phyloP scores from a whole-genome alignment of 2,888 invertebrate genomes.

The Sarcophaga rosellei region DNA sequence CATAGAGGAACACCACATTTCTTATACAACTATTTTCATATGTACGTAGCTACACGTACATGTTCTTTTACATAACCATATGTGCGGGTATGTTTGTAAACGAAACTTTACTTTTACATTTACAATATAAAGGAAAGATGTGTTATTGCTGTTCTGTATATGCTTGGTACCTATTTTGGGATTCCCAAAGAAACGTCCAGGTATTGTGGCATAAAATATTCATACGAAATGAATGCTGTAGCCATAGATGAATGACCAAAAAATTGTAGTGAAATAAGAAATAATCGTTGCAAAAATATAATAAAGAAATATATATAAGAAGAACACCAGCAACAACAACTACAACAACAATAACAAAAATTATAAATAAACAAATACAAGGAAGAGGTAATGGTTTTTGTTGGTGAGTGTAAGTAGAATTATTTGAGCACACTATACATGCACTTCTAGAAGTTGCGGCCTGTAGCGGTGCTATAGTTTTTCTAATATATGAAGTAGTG shows the following conservation, averaged over 20 bases:
- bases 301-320: slow-evolving; percentile 14
- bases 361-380: slow-evolving; percentile 21
- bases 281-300: slow-evolving; percentile 35
- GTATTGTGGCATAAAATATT: slow-evolving; percentile 62
- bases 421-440: too few relatives aligned
- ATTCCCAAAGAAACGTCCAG: slow-evolving; percentile 37
- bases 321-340: slow-evolving; percentile 2
- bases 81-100: too few relatives aligned
- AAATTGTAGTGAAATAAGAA: slow-evolving; percentile 28
- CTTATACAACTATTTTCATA: neutral
- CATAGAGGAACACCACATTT: neutral
- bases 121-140: neutral
- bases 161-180: neutral
- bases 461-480: too few relatives aligned
- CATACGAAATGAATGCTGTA: slow-evolving; percentile 55
- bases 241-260: slow-evolving; percentile 62
- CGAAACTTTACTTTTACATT: too few relatives aligned
- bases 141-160: too few relatives aligned
- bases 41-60: neutral
- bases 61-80: neutral
- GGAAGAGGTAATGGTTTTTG: too few relatives aligned
- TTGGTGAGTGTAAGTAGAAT: too few relatives aligned
- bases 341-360: slow-evolving; percentile 6
- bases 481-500: too few relatives aligned
- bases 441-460: too few relatives aligned